A percentile compares a stretch with the other conserved stretches of the same genome.
Conservation (phyloP, 2,888 invertebrate genomes). For the Acleris holmiana region DNA sequence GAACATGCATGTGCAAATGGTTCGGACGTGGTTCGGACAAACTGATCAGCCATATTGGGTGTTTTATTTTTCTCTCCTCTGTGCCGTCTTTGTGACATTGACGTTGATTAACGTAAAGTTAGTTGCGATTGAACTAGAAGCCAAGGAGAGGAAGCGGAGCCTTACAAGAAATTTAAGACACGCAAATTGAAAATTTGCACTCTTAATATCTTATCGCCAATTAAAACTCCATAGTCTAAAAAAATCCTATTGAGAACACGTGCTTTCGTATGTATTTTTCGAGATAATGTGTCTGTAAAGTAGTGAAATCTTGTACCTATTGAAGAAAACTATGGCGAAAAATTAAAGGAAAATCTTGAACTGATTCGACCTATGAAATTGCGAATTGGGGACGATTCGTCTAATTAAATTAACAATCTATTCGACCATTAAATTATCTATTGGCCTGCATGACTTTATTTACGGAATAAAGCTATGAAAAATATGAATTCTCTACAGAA, state of each 20-base stretch:
- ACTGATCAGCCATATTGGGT: neutral
- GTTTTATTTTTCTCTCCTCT: neutral
- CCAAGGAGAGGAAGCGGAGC: conserved; percentile 17
- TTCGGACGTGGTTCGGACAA: no score
- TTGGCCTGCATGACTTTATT: conserved; percentile 8
- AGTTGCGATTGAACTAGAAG: conserved; percentile 25
- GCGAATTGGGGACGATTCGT: conserved; percentile 1
- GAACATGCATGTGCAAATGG: no score
- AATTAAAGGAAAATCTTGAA: conserved; percentile 18
- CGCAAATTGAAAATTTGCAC: conserved; percentile 14
- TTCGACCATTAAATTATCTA: neutral
- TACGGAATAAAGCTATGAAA: conserved; percentile 68
- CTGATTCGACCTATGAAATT: conserved; percentile 1
- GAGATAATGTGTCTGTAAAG: conserved; percentile 11
- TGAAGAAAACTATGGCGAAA: conserved; percentile 27
- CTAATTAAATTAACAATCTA: neutral
- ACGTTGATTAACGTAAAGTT: conserved; percentile 33
- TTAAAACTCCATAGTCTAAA: neutral
- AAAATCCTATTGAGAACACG: neutral
- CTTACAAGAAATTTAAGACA: conserved; percentile 1
- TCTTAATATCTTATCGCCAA: neutral
- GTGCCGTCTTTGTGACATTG: conserved; percentile 18
- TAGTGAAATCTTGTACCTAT: neutral
- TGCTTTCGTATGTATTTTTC: conserved; percentile 9
- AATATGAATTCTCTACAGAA: conserved; percentile 77